phyloP scores from a whole-genome alignment of 2,113 vertebrate genomes.

The Ivindomyrus marchei region DNA sequence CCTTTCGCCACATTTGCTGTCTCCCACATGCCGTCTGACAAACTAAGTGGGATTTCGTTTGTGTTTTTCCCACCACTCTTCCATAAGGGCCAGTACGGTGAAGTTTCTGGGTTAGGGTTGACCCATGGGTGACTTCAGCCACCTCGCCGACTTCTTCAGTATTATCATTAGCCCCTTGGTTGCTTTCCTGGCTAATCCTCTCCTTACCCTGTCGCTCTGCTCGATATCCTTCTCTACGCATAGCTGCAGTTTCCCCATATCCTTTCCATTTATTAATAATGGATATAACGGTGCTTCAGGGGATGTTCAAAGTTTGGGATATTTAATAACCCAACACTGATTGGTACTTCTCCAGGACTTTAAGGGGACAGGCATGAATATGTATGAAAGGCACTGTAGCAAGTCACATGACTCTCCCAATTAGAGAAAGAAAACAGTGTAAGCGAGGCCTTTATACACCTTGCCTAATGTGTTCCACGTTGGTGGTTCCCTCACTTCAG shows the following conservation, averaged over 20 bases:
- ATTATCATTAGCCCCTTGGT: neutral
- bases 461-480: slow-evolving; percentile 59
- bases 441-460: slow-evolving; percentile 62
- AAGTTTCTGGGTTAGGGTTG: neutral
- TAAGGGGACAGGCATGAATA: slow-evolving; percentile 35
- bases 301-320: neutral
- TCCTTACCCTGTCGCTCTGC: neutral
- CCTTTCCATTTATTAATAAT: neutral
- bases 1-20: neutral
- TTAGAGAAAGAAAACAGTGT: slow-evolving; percentile 51
- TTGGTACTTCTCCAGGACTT: neutral
- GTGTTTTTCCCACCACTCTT: neutral
- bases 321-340: slow-evolving; percentile 1
- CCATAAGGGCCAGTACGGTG: neutral
- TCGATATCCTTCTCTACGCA: neutral
- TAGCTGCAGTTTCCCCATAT: neutral
- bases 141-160: neutral
- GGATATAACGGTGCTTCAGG: neutral
- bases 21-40: neutral
- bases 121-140: neutral
- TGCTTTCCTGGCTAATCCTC: neutral
- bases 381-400: slow-evolving; percentile 43
- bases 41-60: neutral
- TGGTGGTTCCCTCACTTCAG: slow-evolving; percentile 61
- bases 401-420: slow-evolving; percentile 64